A percentile compares a stretch with the other conserved stretches of the same genome.
These are phyloP conservation scores for Acestrorhynchus altus DNA, from an alignment of 2,797 vertebrate genomes.

Conservation along the genomic window DNA sequence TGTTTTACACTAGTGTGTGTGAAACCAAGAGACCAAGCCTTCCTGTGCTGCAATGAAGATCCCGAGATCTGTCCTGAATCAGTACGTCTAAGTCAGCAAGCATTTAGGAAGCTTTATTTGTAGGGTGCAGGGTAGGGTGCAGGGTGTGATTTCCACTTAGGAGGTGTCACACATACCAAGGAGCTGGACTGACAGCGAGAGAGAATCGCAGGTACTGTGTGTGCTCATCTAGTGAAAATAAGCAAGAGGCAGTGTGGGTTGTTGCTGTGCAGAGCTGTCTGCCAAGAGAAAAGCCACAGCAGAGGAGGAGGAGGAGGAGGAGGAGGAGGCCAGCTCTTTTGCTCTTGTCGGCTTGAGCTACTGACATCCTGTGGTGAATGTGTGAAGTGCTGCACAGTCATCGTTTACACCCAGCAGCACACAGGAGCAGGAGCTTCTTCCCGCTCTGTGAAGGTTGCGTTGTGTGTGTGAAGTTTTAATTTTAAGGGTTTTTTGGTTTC, in stretches of 20 bases:
- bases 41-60: neutral
- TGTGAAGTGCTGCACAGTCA: conserved; percentile 41
- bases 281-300: conserved; percentile 51
- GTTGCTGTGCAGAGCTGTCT: conserved; percentile 61
- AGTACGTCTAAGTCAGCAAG: too few species aligned
- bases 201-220: neutral
- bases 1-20: neutral
- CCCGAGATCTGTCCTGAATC: neutral
- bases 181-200: neutral
- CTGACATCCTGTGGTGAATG: conserved; percentile 62
- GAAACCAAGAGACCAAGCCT: neutral
- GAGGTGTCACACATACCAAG: neutral
- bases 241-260: conserved; percentile 34
- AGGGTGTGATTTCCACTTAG: neutral
- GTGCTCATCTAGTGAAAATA: conserved; percentile 30
- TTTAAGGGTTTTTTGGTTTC: neutral
- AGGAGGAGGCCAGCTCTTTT: conserved; percentile 20
- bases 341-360: conserved; percentile 48
- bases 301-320: conserved; percentile 19
- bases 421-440: neutral
- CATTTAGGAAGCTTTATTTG: neutral
- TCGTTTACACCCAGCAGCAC: conserved; percentile 1
- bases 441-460: neutral
- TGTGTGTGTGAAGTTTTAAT: neutral
- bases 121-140: neutral